These are phyloP conservation scores for Polypterus bichir DNA, from an alignment of 2,113 vertebrate species.

Conservation along the genomic window DNA sequence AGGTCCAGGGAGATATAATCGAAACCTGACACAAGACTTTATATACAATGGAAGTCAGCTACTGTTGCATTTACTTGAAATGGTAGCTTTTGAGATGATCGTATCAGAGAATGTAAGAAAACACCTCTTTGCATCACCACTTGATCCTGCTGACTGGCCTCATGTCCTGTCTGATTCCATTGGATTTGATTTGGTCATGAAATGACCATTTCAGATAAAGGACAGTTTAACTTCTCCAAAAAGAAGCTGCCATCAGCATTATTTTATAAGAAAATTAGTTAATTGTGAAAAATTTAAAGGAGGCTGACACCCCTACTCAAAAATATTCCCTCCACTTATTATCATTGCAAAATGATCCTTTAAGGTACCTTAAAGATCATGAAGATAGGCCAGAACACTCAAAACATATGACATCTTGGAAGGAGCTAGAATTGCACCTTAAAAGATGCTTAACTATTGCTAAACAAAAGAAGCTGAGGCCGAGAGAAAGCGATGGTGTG, in stretches of 20 bases:
- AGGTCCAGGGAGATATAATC: too few relatives aligned
- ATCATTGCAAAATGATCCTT: constrained; percentile 9
- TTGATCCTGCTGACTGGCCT: too few relatives aligned
- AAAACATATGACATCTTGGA: constrained; percentile 9
- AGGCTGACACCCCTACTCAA: constrained; percentile 7
- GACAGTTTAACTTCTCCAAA: constrained; percentile 5
- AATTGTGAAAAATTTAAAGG: constrained; percentile 2
- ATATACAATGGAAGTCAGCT: too few relatives aligned
- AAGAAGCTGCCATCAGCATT: constrained; percentile 1
- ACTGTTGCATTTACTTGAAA: too few relatives aligned
- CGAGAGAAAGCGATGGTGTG: not conserved
- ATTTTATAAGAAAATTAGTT: constrained; percentile 8
- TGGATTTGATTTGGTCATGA: too few relatives aligned
- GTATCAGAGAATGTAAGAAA: too few relatives aligned
- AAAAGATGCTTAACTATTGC: constrained; percentile 2
- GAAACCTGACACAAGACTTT: too few relatives aligned
- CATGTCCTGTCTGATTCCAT: too few relatives aligned
- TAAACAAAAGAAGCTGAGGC: not conserved
- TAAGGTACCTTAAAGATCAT: constrained; percentile 15
- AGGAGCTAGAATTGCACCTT: constrained; percentile 6
- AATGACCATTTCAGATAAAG: constrained; percentile 8
- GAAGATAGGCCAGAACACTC: constrained; percentile 8
- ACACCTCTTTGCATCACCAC: too few relatives aligned
- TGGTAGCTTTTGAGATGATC: too few relatives aligned
- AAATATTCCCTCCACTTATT: not conserved